Base-by-base conservation (phyloP, 2,797 vertebrate species). In the Syngnathus rostellatus region DNA sequence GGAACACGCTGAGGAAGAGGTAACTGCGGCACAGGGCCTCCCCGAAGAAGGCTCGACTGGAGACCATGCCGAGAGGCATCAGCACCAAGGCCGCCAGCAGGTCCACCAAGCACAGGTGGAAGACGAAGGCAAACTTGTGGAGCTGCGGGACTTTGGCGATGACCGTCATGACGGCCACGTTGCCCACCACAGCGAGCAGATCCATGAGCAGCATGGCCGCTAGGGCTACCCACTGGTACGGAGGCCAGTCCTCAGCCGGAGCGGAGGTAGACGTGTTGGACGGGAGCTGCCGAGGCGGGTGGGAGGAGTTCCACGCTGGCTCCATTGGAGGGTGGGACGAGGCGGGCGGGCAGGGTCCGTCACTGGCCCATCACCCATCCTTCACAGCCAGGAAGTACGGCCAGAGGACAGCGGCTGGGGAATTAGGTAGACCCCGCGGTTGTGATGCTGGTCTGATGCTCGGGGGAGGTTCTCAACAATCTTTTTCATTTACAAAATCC, bases 21-120 rank as follows among this genome's bases (percentile, higher is more conserved):
- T 98, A 98, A 76, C 93, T 93, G 61, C 91, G 92, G 81, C 96
- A 98, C 75, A 96, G 85, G 68, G 93, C 93, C 85, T 98, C 95
- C 3, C 94, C 94, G 0, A 97, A 92, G 76, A 94, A 93, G 1
- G 92, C 90, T 63, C 91, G 90, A 77, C 94, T 91, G 6, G 95
- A 96, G 72, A 98, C 88, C 93, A 98, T 98, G 76, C 95, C 97
- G 68, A 99, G 81, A 0, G 97, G 97, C 97, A 99, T 97, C 82
- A 98, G 90, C 69, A 97, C 94, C 79, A 98, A 89, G 55, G 95
- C 97, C 0, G 97, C 96, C 88, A 98, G 82, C 64, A 99, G 92
- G 82, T 98, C 97, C 90, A 99, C 96, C 91, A 96, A 86, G 60
- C 97, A 99, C 81, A 99, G 92, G 92, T 99, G 97, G 92, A 99